Evolutionary conservation across 2,797 vertebrate species (phyloP), one percentile per base, ranked within the genome.

Genomic region (Tarsius wallacei): DNA sequence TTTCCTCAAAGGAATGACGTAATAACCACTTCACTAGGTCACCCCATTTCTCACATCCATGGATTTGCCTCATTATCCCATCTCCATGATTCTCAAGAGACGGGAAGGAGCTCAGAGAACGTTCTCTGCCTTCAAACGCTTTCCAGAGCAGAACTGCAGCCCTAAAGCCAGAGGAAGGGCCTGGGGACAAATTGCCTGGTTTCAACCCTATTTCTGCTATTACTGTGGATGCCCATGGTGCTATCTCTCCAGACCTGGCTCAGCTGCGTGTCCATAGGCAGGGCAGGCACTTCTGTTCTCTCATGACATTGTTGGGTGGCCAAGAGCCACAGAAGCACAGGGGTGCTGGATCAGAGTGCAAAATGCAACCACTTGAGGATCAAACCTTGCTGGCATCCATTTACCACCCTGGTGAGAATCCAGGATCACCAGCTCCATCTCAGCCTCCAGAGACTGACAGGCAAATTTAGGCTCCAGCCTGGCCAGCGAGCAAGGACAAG

Each of bases 311-410:
- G 24, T 33, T 26, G 7, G 68, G 51, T 31, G 31, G 4, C 14
- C 1, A 4, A 64, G 28, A 71, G n/a, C 64, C 74, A 33, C 0
- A 5, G 64, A 31, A 36, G 77, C 9, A 14, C 2, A 1, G 17
- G 12, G 13, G 19, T 0, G 0, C 36, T 4, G 31, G 9, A 6
- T 63, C 21, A 21, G n/a, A 19, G 55, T n/a, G 4, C 64, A 53
- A 57, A 61, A 71, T 14, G 33, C n/a, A 64, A 36, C 26, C 55
- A 12, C 28, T 7, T 1, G 13, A 47, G 74, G 13, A n/a, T 68
- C 42, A 7, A 1, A 36, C 64, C 63, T 61, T 63, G 57, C 81
- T 42, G 42, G 64, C 59, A 90, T 70, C 19, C 28, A 0, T 26
- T 53, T 31, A 55, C 16, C 31, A 7, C 19, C 55, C 81, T 8